Evolutionary conservation across 1,140 invertebrate genomes (phyloP).

Genomic region (Andricus grossulariae): DNA sequence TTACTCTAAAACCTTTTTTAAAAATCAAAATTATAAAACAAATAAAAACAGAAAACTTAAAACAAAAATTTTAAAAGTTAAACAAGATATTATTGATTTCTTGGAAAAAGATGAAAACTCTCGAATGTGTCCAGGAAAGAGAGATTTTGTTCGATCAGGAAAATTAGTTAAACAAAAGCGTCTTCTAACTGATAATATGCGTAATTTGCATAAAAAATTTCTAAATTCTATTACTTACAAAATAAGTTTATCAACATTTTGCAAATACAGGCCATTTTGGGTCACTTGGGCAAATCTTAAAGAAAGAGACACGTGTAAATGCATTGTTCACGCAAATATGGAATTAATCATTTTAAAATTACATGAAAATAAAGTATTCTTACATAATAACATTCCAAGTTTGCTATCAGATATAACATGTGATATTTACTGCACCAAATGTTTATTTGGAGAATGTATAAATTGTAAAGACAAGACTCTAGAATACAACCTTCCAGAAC

Average conservation of each 20-base stretch:
- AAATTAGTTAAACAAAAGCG: conserved; percentile 33
- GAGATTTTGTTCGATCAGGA: conserved; percentile 27
- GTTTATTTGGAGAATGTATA: conserved; percentile 35
- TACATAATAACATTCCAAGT: conserved; percentile 39
- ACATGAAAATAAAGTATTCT: conserved; percentile 56
- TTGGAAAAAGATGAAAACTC: conserved; percentile 28
- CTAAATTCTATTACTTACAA: conserved; percentile 4
- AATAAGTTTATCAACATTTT: conserved; percentile 30
- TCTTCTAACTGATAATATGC: conserved; percentile 32
- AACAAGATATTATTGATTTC: conserved; percentile 15
- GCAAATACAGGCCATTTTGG: conserved; percentile 35
- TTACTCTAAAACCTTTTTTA: too few relatives aligned
- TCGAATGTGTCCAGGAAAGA: conserved; percentile 35
- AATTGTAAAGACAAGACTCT: conserved; percentile 33
- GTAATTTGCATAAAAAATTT: conserved; percentile 34
- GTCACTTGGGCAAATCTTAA: conserved; percentile 13
- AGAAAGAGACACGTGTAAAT: conserved; percentile 33
- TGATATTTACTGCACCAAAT: conserved; percentile 18
- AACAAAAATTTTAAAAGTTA: background rate
- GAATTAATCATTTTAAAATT: conserved; percentile 25
- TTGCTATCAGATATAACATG: conserved; percentile 34
- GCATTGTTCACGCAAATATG: conserved; percentile 26
- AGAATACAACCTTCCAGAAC: too few relatives aligned
- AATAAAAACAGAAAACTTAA: background rate
- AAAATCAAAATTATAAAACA: too few relatives aligned